Base-by-base conservation (phyloP, 2,888 invertebrate species). In the Callinectes sapidus region DNA sequence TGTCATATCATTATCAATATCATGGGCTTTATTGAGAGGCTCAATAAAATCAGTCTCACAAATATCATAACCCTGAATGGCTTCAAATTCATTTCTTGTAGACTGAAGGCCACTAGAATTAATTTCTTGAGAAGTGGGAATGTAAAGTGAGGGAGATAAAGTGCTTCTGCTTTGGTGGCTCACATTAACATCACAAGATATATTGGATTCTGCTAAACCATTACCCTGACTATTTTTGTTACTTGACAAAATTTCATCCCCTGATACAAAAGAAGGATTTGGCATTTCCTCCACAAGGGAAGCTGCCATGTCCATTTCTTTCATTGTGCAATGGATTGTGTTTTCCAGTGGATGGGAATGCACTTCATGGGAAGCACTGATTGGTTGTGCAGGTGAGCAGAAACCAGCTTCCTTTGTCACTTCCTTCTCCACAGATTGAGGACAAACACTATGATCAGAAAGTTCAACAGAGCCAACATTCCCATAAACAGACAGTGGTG, bases 401-500 rank as follows among this genome's bases (percentile, higher is more conserved):
- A 81, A 35, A 14, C 81, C 81, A 81, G 13, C 14, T 16, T 81
- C 35, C 18, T 81, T 1, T 81, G 81, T 35, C 35, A 81, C 16
- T 35, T 81, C 81, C 81, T 81, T 81, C 5, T 6, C 81, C 35
- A 35, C 81, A 81, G 81, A 81, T 13, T 81, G 35, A 16, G 81
- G 81, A 81, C 32, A 81, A 35, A 81, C 35, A 35, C 81, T 81
- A 14, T 87, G 42, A 87, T 42, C 87, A 87, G 48, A 87, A 28
- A 54, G 1, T 32, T 87, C 87, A 8, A 48, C 23, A 54, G 42
- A 42, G 35, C 42, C 87, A 48, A 48, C n/a, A 14, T 87, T 87
- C 13, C 87, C 54, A 42, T 87, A 54, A 18, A 54, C 10, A 71
- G 89, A 89, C 13, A 71, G n/a, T n/a, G 71, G 77, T 39, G 89